Conservation (phyloP, 2,113 vertebrate species). For the Mobula birostris region DNA sequence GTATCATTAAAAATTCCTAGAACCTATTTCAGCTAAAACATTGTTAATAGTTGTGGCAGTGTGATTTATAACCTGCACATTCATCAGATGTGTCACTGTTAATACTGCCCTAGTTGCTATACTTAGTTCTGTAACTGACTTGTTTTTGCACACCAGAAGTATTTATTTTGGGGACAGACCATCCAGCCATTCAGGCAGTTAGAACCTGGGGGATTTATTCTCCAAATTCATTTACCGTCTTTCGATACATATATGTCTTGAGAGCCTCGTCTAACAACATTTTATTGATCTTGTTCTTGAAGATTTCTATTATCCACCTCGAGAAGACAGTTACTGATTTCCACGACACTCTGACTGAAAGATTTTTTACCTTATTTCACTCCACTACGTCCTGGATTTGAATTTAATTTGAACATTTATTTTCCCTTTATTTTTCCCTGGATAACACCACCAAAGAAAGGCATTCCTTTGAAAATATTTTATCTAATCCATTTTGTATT, state of each 20-base stretch:
- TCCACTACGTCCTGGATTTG: neutral
- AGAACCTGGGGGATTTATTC: neutral
- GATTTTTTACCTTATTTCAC: neutral
- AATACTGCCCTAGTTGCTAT: neutral
- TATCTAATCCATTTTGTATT: neutral
- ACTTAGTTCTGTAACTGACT: neutral
- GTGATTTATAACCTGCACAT: neutral
- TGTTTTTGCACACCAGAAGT: neutral
- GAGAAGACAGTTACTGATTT: neutral
- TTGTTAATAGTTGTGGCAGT: neutral
- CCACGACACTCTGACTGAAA: neutral
- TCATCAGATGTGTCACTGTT: constrained; percentile 11
- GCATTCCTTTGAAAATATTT: neutral
- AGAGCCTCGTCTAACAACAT: neutral
- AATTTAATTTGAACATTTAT: neutral
- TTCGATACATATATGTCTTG: neutral
- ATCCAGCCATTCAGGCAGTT: neutral
- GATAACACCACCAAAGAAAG: neutral
- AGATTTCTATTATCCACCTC: neutral
- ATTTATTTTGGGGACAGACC: neutral
- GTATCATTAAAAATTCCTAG: neutral
- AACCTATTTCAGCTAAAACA: neutral
- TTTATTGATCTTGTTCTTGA: neutral
- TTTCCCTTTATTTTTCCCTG: neutral
- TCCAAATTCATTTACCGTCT: neutral